Conservation (phyloP, 2,888 invertebrate species). For the Acrocyrtus sp. region DNA sequence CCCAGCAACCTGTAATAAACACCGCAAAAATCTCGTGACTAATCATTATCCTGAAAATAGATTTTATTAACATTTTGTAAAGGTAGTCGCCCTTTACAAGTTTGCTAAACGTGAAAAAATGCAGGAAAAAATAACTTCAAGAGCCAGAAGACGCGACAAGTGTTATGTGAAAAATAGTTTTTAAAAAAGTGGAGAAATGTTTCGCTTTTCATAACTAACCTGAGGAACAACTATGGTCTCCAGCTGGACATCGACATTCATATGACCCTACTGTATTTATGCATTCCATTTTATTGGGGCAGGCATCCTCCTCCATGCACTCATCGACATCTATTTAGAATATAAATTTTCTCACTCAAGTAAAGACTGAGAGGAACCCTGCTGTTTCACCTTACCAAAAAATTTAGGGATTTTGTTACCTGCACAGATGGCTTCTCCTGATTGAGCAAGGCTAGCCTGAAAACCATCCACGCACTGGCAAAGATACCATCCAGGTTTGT, state of each 20-base stretch:
- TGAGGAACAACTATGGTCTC: conserved; percentile 65
- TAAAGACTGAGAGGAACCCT: background rate
- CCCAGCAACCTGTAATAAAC: conserved; percentile 74
- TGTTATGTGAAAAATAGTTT: no score
- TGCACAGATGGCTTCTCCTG: conserved; percentile 62
- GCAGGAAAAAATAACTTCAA: no score
- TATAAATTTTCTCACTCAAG: background rate
- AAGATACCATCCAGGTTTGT: conserved; percentile 90
- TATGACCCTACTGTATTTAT: conserved; percentile 84
- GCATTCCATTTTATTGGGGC: conserved; percentile 82
- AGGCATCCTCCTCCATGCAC: conserved; percentile 79
- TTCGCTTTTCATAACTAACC: conserved; percentile 63
- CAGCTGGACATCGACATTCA: conserved; percentile 76
- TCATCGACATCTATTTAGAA: conserved; percentile 80
- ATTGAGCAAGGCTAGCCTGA: conserved; percentile 64
- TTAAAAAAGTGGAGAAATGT: no score
- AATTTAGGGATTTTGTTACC: conserved; percentile 46
- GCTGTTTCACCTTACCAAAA: background rate
- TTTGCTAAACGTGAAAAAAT: no score
- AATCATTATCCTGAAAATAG: no score
- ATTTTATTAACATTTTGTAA: no score
- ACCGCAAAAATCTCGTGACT: conserved; percentile 21
- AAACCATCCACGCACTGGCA: conserved; percentile 87
- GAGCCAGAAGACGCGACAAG: no score
- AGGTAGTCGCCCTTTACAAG: no score